These are phyloP conservation scores for Ylistrum balloti DNA, from an alignment of 1,140 invertebrate genomes.

Conservation along the genomic window DNA sequence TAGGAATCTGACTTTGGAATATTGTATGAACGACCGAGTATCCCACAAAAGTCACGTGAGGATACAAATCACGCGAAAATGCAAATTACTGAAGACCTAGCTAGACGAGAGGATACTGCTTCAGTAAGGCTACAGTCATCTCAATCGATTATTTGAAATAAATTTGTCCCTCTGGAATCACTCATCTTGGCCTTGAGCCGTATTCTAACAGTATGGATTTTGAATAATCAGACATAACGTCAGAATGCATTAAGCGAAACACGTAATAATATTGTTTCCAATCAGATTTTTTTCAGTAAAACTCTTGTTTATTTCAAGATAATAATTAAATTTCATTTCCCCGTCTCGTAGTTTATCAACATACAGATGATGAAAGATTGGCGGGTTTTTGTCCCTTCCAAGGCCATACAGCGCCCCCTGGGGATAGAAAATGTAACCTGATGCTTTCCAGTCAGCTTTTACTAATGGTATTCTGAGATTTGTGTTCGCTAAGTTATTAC, in stretches of 20 bases:
- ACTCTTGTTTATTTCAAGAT: background rate
- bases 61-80: background rate
- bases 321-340: slow-evolving; percentile 24
- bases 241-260: background rate
- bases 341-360: slow-evolving; percentile 13
- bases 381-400: background rate
- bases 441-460: background rate
- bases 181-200: background rate
- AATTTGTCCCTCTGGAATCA: background rate
- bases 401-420: slow-evolving; percentile 9
- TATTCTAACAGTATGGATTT: background rate
- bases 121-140: background rate
- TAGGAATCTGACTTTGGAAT: too few species aligned
- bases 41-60: background rate
- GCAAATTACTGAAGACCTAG: too few species aligned
- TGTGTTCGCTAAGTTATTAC: slow-evolving; percentile 19
- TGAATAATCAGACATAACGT: background rate
- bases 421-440: background rate
- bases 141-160: slow-evolving; percentile 18
- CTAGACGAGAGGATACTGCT: background rate
- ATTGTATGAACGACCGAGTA: too few species aligned
- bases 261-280: background rate
- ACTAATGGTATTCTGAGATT: slow-evolving; percentile 25
- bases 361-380: background rate
- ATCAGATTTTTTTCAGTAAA: background rate